Conservation (phyloP, 1,140 invertebrate genomes). For the Aethina tumida region DNA sequence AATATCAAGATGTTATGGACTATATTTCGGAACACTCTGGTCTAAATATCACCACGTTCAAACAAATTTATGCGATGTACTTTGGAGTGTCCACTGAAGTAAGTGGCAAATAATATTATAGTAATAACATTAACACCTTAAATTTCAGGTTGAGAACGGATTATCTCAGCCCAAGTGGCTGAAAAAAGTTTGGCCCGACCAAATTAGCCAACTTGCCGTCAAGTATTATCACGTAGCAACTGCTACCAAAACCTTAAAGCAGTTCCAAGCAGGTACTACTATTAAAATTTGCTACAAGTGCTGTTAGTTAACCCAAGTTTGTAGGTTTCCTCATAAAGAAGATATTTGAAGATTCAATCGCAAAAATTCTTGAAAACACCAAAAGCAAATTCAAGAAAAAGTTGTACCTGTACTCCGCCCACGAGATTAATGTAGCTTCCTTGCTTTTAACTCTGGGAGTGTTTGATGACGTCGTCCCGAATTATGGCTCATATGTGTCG, state of each 20-base stretch:
- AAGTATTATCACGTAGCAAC: slow-evolving; percentile 13
- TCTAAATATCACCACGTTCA: slow-evolving; percentile 12
- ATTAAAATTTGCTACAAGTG: no score
- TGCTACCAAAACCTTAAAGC: no score
- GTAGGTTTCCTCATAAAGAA: slow-evolving; percentile 12
- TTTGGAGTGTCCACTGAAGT: slow-evolving; percentile 14
- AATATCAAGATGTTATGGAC: slow-evolving; percentile 6
- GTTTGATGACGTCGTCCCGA: slow-evolving; percentile 18
- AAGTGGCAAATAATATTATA: no score
- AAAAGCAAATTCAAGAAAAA: slow-evolving; percentile 8
- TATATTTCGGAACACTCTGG: slow-evolving; percentile 17
- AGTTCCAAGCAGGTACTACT: no score
- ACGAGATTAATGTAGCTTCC: slow-evolving; percentile 19
- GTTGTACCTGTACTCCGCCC: slow-evolving; percentile 23
- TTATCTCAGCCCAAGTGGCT: slow-evolving; percentile 49
- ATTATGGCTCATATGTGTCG: slow-evolving; percentile 18
- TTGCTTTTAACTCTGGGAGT: slow-evolving; percentile 16
- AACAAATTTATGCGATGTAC: slow-evolving; percentile 12
- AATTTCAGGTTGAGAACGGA: slow-evolving; percentile 45
- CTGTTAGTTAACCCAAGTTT: slow-evolving; percentile 1
- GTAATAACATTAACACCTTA: neutral
- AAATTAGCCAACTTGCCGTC: slow-evolving; percentile 39
- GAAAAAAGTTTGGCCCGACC: slow-evolving; percentile 45
- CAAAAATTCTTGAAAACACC: slow-evolving; percentile 5
- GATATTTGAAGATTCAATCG: slow-evolving; percentile 11